Conservation (phyloP, 2,113 vertebrate species). For the Leiothrix lutea region DNA sequence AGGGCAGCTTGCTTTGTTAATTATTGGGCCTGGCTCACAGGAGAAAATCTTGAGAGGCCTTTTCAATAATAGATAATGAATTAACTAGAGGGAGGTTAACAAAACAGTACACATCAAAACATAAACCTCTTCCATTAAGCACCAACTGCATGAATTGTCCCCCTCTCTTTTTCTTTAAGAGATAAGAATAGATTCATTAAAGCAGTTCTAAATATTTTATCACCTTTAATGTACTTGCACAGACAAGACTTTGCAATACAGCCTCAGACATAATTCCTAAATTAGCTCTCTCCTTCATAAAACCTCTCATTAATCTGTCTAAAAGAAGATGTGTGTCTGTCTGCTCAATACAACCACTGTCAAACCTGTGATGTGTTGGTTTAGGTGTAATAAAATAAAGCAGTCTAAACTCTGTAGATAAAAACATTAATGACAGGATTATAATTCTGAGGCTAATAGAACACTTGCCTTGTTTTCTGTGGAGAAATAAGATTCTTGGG, state of each 20-base stretch:
- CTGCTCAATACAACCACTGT: not conserved
- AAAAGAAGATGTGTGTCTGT: not conserved
- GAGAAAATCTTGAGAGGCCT: not conserved
- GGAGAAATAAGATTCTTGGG: not conserved
- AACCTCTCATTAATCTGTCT: conserved; percentile 36
- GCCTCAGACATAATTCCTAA: conserved; percentile 26
- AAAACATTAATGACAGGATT: not conserved
- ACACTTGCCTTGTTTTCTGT: not conserved
- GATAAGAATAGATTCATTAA: conserved; percentile 49
- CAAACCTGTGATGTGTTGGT: not conserved
- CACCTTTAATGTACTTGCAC: not conserved
- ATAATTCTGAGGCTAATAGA: not conserved
- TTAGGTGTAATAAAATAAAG: not conserved
- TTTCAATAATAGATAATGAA: conserved; percentile 5
- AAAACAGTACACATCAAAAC: conserved; percentile 4
- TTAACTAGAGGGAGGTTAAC: conserved; percentile 9
- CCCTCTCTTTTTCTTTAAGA: not conserved
- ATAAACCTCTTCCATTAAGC: conserved; percentile 30
- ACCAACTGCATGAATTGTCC: conserved; percentile 2
- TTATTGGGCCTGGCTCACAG: not conserved
- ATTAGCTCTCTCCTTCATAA: conserved; percentile 34
- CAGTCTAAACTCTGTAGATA: not conserved
- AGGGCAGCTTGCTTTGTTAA: not conserved
- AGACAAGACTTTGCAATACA: not conserved
- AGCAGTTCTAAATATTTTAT: conserved; percentile 59